phyloP scores from a whole-genome alignment of 1,140 invertebrate species.

The Coelopa frigida region DNA sequence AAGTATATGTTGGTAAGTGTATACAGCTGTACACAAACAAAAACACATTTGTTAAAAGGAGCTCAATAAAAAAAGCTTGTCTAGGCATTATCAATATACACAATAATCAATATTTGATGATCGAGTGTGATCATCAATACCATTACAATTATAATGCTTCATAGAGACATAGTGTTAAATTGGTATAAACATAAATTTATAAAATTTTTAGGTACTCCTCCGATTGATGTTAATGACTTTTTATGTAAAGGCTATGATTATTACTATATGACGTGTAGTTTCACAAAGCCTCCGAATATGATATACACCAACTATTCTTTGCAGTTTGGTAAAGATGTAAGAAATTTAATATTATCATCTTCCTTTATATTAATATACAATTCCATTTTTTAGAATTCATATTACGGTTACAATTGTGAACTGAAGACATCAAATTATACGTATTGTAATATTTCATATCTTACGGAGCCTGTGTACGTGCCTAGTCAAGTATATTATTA shows the following conservation, averaged over 20 bases:
- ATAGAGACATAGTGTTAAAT: too few species aligned
- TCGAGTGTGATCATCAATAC: too few species aligned
- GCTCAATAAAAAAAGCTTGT: too few species aligned
- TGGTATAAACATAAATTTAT: not conserved
- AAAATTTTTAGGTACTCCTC: conserved; percentile 2
- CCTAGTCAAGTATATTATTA: not conserved
- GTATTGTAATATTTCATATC: too few species aligned
- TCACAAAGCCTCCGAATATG: conserved; percentile 8
- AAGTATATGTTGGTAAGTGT: conserved; percentile 8
- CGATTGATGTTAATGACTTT: conserved; percentile 8
- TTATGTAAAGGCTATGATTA: conserved; percentile 5
- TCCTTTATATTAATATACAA: not conserved
- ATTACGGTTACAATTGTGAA: too few species aligned
- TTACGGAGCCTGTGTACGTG: too few species aligned
- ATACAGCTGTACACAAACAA: not conserved
- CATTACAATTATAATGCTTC: too few species aligned
- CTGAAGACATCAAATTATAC: too few species aligned
- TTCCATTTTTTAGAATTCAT: too few species aligned
- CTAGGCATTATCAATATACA: too few species aligned
- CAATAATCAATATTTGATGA: too few species aligned
- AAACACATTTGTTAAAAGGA: too few species aligned
- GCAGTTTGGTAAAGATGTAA: not conserved
- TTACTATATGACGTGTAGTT: conserved; percentile 8
- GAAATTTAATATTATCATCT: not conserved
- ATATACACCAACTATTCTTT: not conserved